These are phyloP conservation scores for Hydractinia echinata DNA, from an alignment of 30 jellyfish, hydroid and myxozoan species.

Conservation along the genomic window DNA sequence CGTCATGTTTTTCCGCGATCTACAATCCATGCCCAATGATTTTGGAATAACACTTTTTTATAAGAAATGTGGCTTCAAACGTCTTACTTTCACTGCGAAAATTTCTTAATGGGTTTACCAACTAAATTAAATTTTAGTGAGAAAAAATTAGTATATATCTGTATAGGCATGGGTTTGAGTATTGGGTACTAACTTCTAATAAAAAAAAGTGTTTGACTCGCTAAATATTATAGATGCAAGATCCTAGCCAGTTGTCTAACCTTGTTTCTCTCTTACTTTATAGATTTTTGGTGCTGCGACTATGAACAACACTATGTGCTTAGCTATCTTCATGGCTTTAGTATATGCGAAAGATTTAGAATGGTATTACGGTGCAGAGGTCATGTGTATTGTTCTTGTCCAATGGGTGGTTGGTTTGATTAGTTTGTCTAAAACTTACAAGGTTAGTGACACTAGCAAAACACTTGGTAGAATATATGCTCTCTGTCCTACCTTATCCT, in stretches of 20 bases:
- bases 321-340: slow-evolving; percentile 85
- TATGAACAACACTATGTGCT: slow-evolving; percentile 87
- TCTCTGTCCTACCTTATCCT: not conserved
- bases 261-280: not conserved
- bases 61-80: not conserved
- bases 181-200: no score
- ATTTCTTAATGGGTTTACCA: not conserved
- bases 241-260: no score
- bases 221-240: no score
- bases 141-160: no score
- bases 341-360: slow-evolving; percentile 73
- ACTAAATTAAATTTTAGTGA: no score
- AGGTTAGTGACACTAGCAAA: slow-evolving; percentile 30
- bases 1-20: no score
- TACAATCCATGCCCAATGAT: no score
- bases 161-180: no score
- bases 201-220: no score
- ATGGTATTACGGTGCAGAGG: slow-evolving; percentile 95
- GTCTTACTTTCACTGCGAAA: not conserved
- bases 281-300: slow-evolving; percentile 87
- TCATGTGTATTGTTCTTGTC: slow-evolving; percentile 47
- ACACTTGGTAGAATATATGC: no score
- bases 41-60: no score
- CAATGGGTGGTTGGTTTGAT: slow-evolving; percentile 69
- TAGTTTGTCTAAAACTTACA: slow-evolving; percentile 67